Evolutionary conservation across 2,888 invertebrate species (phyloP).

Genomic region (Dorcus parallelipipedus): DNA sequence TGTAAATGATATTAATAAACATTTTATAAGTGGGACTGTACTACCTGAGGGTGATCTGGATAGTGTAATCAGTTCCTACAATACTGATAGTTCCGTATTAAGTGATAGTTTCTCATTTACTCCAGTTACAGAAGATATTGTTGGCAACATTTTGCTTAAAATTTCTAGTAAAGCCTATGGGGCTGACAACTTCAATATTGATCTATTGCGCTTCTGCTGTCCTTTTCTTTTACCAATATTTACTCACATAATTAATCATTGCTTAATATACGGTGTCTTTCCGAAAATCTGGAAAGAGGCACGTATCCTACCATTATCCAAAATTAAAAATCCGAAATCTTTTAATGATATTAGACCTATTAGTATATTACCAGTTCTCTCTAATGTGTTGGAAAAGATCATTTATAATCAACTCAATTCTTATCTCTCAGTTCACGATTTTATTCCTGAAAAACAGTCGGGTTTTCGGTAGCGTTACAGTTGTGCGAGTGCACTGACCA

Average conservation of each 20-base stretch:
- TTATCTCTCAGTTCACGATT: not conserved
- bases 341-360: not conserved
- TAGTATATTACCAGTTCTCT: not conserved
- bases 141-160: no score
- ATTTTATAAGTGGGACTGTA: no score
- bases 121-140: no score
- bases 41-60: no score
- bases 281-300: not conserved
- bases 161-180: no score
- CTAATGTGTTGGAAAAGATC: not conserved
- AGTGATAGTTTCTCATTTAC: no score
- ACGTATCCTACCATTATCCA: not conserved
- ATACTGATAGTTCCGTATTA: no score
- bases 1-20: no score
- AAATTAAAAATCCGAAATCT: not conserved
- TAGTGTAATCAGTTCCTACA: no score
- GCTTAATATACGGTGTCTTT: not conserved
- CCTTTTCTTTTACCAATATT: not conserved
- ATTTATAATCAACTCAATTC: not conserved
- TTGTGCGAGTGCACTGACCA: not conserved
- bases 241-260: conserved; percentile 1
- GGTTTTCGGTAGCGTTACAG: not conserved
- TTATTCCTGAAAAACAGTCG: not conserved
- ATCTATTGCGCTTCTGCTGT: not conserved
- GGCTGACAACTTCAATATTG: no score